These are phyloP conservation scores for Dastarcus helophoroides DNA, from an alignment of 2,888 invertebrate genomes.

Conservation along the genomic window DNA sequence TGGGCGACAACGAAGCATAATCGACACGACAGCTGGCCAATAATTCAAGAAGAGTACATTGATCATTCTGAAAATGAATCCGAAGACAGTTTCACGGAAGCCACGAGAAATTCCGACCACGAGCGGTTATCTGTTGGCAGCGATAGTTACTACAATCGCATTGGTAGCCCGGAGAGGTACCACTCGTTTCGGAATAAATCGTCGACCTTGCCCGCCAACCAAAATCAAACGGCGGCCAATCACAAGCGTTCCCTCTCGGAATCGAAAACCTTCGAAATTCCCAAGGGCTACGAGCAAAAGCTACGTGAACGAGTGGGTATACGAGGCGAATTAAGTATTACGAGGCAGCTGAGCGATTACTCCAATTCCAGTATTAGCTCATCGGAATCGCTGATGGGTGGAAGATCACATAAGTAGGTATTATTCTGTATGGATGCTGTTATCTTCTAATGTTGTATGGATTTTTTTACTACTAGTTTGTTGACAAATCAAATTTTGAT, in stretches of 20 bases:
- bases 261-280: slow-evolving; percentile 55
- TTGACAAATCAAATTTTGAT: no score
- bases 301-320: slow-evolving; percentile 9
- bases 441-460: no score
- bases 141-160: neutral
- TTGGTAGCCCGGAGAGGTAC: slow-evolving; percentile 5
- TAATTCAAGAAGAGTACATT: slow-evolving; percentile 46
- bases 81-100: slow-evolving; percentile 16
- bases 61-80: slow-evolving; percentile 29
- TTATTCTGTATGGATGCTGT: no score
- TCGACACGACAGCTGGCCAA: slow-evolving; percentile 64
- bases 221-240: slow-evolving; percentile 37
- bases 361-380: slow-evolving; percentile 77
- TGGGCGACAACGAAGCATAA: slow-evolving; percentile 70
- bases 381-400: slow-evolving; percentile 60
- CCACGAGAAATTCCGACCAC: slow-evolving; percentile 6
- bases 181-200: slow-evolving; percentile 7
- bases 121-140: neutral
- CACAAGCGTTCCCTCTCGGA: slow-evolving; percentile 57
- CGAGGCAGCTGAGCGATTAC: slow-evolving; percentile 54
- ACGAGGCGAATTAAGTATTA: slow-evolving; percentile 39
- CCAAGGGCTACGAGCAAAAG: slow-evolving; percentile 31
- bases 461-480: no score
- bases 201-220: slow-evolving; percentile 47
- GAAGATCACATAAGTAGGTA: slow-evolving; percentile 41